These are phyloP conservation scores for Montipora sp. DNA, from an alignment of 64 coral and sea anemone genomes.

Conservation along the genomic window DNA sequence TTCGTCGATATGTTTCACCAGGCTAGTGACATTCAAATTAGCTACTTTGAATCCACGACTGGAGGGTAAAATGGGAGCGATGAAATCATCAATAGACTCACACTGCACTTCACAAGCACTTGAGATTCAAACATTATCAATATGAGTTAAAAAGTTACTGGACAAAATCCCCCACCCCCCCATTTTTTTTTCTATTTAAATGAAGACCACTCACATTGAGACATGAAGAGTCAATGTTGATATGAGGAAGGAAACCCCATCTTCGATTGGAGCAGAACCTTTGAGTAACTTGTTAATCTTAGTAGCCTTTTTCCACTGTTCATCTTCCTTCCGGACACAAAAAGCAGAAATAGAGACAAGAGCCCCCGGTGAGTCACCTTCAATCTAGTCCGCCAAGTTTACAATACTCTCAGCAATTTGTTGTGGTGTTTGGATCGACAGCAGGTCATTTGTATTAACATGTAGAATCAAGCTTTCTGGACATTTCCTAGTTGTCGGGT, in stretches of 20 bases:
- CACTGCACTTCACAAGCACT: too few species aligned
- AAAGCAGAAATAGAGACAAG: too few species aligned
- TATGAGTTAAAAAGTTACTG: slow-evolving; percentile 56
- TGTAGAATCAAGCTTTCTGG: not conserved
- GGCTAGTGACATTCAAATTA: too few species aligned
- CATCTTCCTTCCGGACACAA: too few species aligned
- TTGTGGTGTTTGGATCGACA: not conserved
- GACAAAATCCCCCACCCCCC: slow-evolving; percentile 25
- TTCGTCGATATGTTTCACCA: too few species aligned
- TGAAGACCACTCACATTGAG: too few species aligned
- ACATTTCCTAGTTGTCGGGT: not conserved
- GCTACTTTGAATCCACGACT: too few species aligned
- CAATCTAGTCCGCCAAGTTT: not conserved
- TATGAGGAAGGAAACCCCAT: not conserved
- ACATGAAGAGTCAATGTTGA: not conserved
- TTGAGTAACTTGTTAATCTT: not conserved
- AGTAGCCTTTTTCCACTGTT: not conserved
- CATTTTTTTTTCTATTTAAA: too few species aligned
- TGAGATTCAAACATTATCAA: too few species aligned
- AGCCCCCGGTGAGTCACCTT: not conserved
- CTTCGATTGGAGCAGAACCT: not conserved
- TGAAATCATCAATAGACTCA: too few species aligned
- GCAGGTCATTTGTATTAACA: not conserved
- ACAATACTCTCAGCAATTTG: not conserved
- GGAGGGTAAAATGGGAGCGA: too few species aligned